These are phyloP conservation scores for Hemicordylus capensis DNA, from an alignment of 2,113 vertebrate genomes.

Conservation along the genomic window DNA sequence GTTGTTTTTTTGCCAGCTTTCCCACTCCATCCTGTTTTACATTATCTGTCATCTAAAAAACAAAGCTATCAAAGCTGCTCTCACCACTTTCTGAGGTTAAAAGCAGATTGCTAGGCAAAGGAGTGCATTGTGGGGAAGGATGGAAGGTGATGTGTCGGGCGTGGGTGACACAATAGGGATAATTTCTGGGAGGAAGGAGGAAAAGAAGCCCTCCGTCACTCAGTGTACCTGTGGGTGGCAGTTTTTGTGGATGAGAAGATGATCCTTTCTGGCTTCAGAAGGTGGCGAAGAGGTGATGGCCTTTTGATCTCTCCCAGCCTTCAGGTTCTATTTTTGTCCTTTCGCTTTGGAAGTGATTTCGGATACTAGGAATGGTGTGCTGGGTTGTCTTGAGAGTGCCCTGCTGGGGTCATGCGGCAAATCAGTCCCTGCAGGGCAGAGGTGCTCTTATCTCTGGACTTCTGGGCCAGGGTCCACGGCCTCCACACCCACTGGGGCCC, in stretches of 20 bases:
- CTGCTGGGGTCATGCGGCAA: too few relatives aligned
- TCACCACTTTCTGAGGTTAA: not conserved
- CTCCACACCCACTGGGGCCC: too few relatives aligned
- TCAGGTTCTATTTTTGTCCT: too few relatives aligned
- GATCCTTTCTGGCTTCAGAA: not conserved
- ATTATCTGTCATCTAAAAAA: not conserved
- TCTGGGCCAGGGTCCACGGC: too few relatives aligned
- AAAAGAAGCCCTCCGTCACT: not conserved
- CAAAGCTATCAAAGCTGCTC: not conserved
- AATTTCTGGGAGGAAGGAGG: not conserved
- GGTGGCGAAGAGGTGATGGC: not conserved
- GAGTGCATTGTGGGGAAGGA: not conserved
- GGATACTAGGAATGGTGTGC: not conserved
- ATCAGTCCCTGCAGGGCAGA: too few relatives aligned
- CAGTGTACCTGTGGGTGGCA: not conserved
- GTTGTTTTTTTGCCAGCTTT: too few relatives aligned
- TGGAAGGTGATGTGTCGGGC: not conserved
- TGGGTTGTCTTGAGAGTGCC: too few relatives aligned
- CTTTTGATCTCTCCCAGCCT: not conserved
- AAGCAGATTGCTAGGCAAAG: not conserved
- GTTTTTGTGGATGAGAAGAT: not conserved
- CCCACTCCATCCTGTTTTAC: not conserved
- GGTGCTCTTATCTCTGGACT: too few relatives aligned
- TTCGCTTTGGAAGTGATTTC: not conserved
- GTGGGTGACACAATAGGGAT: not conserved